Conservation (phyloP, 2,113 vertebrate species). For the Poeciliopsis prolifica region DNA sequence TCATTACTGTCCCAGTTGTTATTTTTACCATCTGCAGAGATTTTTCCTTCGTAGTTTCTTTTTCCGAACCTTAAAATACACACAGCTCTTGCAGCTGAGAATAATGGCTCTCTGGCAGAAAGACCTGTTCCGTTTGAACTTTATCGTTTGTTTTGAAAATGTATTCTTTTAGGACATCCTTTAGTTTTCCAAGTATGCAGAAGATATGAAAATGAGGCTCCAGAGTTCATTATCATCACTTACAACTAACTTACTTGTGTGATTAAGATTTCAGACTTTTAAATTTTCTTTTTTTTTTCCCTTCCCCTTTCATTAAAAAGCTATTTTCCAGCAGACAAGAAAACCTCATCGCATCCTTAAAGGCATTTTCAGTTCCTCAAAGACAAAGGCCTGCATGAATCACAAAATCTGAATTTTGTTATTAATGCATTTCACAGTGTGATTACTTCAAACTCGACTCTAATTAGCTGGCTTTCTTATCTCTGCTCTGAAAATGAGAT, state of each 20-base stretch:
- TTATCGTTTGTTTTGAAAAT: background rate
- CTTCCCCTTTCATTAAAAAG: background rate
- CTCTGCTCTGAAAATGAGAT: constrained; percentile 24
- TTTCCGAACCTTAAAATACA: background rate
- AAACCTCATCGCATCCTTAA: background rate
- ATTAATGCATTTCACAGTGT: constrained; percentile 6
- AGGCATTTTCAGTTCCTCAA: background rate
- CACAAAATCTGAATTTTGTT: constrained; percentile 24
- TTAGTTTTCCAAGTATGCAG: background rate
- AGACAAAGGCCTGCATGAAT: constrained; percentile 4
- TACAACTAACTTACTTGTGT: constrained; percentile 15
- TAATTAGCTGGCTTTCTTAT: constrained; percentile 32
- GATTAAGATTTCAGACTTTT: background rate
- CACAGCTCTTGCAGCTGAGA: background rate
- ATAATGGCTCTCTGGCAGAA: constrained; percentile 31
- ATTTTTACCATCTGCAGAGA: background rate
- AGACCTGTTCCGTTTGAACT: background rate
- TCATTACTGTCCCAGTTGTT: background rate
- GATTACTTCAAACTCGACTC: constrained; percentile 17
- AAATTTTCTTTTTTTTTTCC: background rate
- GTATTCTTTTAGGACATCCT: constrained; percentile 7
- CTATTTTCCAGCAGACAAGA: background rate
- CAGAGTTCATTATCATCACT: constrained; percentile 16
- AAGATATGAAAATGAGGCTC: background rate
- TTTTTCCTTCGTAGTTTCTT: background rate